Evolutionary conservation across 1,140 invertebrate species (phyloP).

Genomic region (Heliconius eleuchia): DNA sequence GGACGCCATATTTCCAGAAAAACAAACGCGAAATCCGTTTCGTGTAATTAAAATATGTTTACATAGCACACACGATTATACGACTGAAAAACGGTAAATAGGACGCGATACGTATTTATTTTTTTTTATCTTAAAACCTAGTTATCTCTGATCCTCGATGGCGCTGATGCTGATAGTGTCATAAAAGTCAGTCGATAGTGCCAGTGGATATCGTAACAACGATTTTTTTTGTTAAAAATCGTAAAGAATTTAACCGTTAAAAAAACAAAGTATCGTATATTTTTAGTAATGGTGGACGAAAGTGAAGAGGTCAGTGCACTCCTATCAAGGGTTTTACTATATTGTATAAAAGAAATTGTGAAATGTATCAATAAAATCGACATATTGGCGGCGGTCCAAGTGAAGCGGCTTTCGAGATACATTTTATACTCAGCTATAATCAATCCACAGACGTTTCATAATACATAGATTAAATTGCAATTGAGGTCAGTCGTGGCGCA

Average conservation of each 20-base stretch:
- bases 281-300: conserved; percentile 44
- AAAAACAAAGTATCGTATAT: neutral
- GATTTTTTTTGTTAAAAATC: neutral
- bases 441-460: conserved; percentile 31
- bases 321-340: conserved; percentile 27
- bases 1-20: neutral
- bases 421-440: conserved; percentile 16
- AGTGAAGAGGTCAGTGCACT: conserved; percentile 52
- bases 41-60: conserved; percentile 3
- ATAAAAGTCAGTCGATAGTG: conserved; percentile 26
- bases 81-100: neutral
- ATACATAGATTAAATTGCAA: conserved; percentile 30
- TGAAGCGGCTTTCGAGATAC: conserved; percentile 36
- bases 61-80: neutral
- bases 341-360: conserved; percentile 27
- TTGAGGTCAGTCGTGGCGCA: conserved; percentile 10
- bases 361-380: conserved; percentile 36
- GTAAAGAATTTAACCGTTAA: neutral
- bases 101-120: conserved; percentile 31
- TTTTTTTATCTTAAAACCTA: conserved; percentile 43
- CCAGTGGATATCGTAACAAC: neutral
- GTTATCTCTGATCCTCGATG: conserved; percentile 56
- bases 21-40: neutral
- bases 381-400: conserved; percentile 39
- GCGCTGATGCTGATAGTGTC: conserved; percentile 44